Percentiles rank a stretch among this genome's conserved stretches.
Evolutionary conservation across 2,797 vertebrate genomes (phyloP).

Genomic region (Lophura swinhoii): DNA sequence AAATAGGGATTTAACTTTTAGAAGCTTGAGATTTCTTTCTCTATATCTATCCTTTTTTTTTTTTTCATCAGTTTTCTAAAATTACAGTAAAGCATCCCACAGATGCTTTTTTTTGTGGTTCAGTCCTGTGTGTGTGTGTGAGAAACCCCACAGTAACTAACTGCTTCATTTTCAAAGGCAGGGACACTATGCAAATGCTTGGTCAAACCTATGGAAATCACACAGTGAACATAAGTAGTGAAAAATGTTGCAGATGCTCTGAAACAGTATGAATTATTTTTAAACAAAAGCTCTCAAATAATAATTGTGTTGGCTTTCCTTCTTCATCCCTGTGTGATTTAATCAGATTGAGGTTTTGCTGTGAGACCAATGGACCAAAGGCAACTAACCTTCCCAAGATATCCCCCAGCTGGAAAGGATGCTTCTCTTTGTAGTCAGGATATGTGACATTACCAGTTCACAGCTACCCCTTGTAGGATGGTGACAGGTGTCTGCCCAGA

Average conservation of each 20-base stretch:
- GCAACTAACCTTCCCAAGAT: background rate
- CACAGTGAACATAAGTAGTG: background rate
- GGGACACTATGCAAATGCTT: background rate
- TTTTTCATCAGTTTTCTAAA: background rate
- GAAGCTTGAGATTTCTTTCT: background rate
- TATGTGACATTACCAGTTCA: background rate
- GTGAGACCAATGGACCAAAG: background rate
- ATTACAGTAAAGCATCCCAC: background rate
- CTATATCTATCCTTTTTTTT: background rate
- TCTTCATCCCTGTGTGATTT: background rate
- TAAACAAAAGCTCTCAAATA: background rate
- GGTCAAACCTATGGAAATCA: background rate
- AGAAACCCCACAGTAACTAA: background rate
- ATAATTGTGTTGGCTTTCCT: background rate
- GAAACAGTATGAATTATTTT: background rate
- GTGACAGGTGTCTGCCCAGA: background rate
- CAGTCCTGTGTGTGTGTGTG: background rate
- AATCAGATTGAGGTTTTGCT: background rate
- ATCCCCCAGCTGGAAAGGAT: background rate
- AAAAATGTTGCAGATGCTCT: background rate
- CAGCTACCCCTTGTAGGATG: background rate
- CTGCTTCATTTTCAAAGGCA: background rate
- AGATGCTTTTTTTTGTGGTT: background rate
- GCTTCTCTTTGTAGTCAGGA: background rate
- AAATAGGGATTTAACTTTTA: slow-evolving; percentile 37